phyloP scores from a whole-genome alignment of 1,140 invertebrate species.

The Eriocheir sinensis region DNA sequence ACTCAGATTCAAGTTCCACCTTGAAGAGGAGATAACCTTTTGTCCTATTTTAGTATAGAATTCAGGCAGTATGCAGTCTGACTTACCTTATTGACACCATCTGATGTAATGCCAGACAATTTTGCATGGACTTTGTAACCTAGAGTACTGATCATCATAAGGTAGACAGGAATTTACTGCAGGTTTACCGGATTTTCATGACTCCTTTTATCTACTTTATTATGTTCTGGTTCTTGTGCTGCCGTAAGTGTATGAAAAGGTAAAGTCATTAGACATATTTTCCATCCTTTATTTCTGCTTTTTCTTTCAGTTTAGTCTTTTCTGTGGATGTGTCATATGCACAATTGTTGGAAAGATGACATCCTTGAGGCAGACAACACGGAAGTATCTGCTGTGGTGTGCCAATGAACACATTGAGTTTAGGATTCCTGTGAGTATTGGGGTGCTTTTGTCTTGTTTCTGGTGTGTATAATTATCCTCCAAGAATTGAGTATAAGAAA shows the following conservation, averaged over 20 bases:
- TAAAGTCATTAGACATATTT: background rate
- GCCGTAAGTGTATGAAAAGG: background rate
- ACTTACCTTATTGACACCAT: too few relatives aligned
- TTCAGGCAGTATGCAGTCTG: too few relatives aligned
- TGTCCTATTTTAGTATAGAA: too few relatives aligned
- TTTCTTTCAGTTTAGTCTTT: background rate
- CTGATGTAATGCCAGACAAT: too few relatives aligned
- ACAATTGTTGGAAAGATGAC: background rate
- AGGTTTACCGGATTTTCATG: background rate
- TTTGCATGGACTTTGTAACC: too few relatives aligned
- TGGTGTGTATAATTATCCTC: background rate
- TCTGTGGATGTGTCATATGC: background rate
- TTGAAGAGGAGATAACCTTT: too few relatives aligned
- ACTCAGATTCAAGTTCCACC: too few relatives aligned
- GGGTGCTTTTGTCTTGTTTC: background rate
- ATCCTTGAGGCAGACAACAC: conserved; percentile 18
- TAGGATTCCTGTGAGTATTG: conserved; percentile 61
- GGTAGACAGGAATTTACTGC: too few relatives aligned
- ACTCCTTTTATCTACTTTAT: background rate
- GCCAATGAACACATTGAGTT: conserved; percentile 71
- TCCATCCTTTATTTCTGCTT: background rate
- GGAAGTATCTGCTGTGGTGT: conserved; percentile 63
- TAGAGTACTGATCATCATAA: too few relatives aligned
- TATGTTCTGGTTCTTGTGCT: background rate
- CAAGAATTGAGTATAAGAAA: background rate